Percentiles rank a stretch among this genome's conserved stretches.
Conservation (phyloP, 2,888 invertebrate genomes). For the Rugalucina vietnamica region DNA sequence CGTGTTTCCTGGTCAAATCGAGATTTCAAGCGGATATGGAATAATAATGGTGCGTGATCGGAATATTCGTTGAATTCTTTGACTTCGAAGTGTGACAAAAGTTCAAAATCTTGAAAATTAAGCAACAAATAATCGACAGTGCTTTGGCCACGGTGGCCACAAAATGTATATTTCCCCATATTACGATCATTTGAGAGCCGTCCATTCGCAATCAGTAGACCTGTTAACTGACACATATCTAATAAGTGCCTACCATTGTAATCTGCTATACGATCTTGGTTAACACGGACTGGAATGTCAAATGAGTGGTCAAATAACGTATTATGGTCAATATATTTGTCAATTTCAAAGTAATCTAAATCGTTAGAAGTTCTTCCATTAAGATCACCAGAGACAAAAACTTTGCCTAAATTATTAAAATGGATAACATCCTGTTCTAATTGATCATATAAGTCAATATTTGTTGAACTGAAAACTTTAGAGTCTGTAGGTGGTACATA, state of each 20-base stretch:
- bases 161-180: neutral
- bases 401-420: slow-evolving; percentile 2
- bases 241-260: neutral
- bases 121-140: neutral
- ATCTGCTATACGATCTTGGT: neutral
- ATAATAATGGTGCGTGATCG: neutral
- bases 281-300: neutral
- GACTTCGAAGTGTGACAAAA: neutral
- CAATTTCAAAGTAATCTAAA: neutral
- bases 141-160: neutral
- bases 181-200: neutral
- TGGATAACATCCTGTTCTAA: neutral
- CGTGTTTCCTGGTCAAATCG: neutral
- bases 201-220: neutral
- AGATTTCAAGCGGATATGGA: neutral
- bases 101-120: neutral
- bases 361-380: neutral
- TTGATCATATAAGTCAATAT: neutral
- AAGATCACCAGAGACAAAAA: neutral
- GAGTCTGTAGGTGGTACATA: neutral
- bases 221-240: neutral
- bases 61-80: neutral
- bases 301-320: neutral
- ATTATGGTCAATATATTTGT: neutral
- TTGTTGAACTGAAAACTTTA: neutral